Percentiles rank a stretch among this genome's conserved stretches.
Conservation (phyloP, 2,113 vertebrate species). For the Euleptes europaea region DNA sequence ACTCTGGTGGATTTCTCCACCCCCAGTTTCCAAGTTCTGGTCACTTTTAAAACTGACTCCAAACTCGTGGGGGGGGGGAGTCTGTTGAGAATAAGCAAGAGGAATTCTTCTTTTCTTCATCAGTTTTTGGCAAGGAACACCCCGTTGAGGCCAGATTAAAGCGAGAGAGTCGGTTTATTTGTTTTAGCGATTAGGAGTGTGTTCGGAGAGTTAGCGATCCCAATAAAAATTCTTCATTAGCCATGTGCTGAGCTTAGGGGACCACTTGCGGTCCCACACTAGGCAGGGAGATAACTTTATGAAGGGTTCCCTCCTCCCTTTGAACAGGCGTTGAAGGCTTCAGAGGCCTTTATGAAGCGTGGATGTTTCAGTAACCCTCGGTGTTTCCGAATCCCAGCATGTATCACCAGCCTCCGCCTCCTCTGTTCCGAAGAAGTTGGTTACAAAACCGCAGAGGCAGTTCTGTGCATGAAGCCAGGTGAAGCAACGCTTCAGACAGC, state of each 20-base stretch:
- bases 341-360: accelerated
- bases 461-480: not conserved
- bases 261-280: not conserved
- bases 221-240: not conserved
- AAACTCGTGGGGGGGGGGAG: too few species aligned
- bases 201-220: not conserved
- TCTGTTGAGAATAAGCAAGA: not conserved
- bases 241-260: not conserved
- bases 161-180: not conserved
- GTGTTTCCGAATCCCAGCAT: not conserved
- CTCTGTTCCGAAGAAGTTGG: accelerated
- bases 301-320: not conserved
- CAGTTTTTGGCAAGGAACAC: not conserved
- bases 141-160: not conserved
- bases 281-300: not conserved
- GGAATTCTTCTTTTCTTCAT: not conserved
- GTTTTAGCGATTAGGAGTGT: not conserved
- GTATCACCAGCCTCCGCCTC: not conserved
- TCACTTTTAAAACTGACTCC: not conserved
- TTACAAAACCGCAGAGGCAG: not conserved
- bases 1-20: too few species aligned
- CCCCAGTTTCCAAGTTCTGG: not conserved
- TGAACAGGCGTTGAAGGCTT: not conserved
- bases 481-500: not conserved
- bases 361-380: not conserved